Percentiles rank a stretch among this genome's conserved stretches.
Evolutionary conservation across 1,140 invertebrate genomes (phyloP).

Genomic region (Calephelis virginiensis): DNA sequence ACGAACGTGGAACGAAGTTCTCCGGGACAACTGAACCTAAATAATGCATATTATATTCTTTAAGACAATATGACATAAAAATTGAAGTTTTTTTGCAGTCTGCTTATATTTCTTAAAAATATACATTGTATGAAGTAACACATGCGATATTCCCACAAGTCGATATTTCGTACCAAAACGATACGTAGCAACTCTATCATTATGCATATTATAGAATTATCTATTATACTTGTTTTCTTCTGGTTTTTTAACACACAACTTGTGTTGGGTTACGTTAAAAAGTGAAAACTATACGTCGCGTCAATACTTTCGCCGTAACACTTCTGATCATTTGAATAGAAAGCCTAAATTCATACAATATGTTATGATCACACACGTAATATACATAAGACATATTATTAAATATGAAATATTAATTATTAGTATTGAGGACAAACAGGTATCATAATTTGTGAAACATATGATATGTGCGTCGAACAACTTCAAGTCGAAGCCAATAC

Average conservation of each 20-base stretch:
- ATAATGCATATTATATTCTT: too few species aligned
- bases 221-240: constrained; percentile 10
- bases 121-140: too few species aligned
- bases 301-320: constrained; percentile 60
- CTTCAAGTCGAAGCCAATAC: too few species aligned
- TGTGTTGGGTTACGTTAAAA: constrained; percentile 27
- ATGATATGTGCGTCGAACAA: too few species aligned
- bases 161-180: neutral
- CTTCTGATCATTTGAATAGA: constrained; percentile 68
- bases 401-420: neutral
- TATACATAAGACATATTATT: neutral
- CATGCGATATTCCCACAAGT: too few species aligned
- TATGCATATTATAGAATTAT: constrained; percentile 1
- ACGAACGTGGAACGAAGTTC: too few species aligned
- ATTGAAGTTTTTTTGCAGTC: too few species aligned
- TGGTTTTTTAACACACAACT: constrained; percentile 12
- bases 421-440: neutral
- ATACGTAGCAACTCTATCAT: neutral
- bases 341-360: constrained; percentile 36
- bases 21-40: too few species aligned
- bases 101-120: too few species aligned
- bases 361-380: constrained; percentile 16
- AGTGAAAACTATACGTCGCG: constrained; percentile 49
- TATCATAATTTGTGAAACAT: too few species aligned
- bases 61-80: too few species aligned